Evolutionary conservation across 2,888 invertebrate species (phyloP), one percentile per base, ranked within the genome.

Genomic region (Malthinus seriepunctatus): DNA sequence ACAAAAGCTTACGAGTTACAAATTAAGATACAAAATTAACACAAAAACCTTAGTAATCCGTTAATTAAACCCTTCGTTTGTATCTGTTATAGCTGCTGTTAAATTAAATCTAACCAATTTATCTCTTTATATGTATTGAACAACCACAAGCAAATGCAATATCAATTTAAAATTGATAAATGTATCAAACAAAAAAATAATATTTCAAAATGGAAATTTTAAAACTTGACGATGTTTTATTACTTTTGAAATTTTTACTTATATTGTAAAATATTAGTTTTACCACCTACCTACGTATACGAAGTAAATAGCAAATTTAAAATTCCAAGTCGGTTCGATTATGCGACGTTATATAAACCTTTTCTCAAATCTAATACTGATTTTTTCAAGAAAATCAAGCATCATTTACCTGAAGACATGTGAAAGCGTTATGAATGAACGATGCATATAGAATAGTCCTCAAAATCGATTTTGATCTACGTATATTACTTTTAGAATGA

Each of bases 101-200:
- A 44, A 51, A 51, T 51, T 51, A 51, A 51, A 51, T 51, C 51
- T 51, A 51, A 44, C 51, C 51, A 51, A 51, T 51, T 51, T 51
- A 51, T 51, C 51, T 51, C 51, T 44, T 51, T 42, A 44, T 51
- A n/a, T n/a, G 51, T 51, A 37, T 11, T 32, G 15, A 34, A 32
- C 8, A 34, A 34, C 10, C 44, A 44, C 31, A 51, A 44, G n/a
- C 51, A 31, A 44, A 7, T 35, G 8, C 35, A 11, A 23, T 23
- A 5, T 23, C 23, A 23, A 23, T 23, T 23, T 23, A 23, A 23
- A 23, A 23, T 23, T 23, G 23, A 23, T 2, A 23, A 23, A 23
- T 23, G 23, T 23, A 23, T 23, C 23, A 5, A 23, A 23, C 23
- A 23, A 3, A 23, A 23, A 23, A 23, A 23, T 2, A 23, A 23